Conservation (phyloP, 2,888 invertebrate species). For the Boloria euphrosyne region DNA sequence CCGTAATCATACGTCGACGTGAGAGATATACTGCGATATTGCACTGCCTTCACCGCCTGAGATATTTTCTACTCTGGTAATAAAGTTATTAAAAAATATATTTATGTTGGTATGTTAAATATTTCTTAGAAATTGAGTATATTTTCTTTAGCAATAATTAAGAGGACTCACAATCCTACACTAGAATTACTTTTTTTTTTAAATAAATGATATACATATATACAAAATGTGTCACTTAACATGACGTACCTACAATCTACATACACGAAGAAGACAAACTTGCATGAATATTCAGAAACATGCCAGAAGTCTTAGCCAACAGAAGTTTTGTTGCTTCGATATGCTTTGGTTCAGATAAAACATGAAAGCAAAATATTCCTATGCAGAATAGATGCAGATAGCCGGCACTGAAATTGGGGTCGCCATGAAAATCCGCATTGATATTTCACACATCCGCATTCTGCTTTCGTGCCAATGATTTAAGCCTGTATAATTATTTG, state of each 20-base stretch:
- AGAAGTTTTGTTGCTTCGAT: slow-evolving; percentile 25
- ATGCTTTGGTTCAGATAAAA: slow-evolving; percentile 23
- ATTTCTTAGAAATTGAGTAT: too few relatives aligned
- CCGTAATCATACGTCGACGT: slow-evolving; percentile 31
- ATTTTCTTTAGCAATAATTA: too few relatives aligned
- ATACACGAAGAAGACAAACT: not conserved
- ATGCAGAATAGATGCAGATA: slow-evolving; percentile 35
- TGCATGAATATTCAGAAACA: not conserved
- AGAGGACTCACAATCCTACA: too few relatives aligned
- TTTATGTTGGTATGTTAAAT: too few relatives aligned
- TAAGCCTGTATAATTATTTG: slow-evolving; percentile 33
- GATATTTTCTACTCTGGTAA: slow-evolving; percentile 15
- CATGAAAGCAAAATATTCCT: slow-evolving; percentile 31
- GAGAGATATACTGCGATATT: slow-evolving; percentile 29
- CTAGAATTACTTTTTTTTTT: too few relatives aligned
- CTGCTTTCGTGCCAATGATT: slow-evolving; percentile 34
- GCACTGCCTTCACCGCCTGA: slow-evolving; percentile 8
- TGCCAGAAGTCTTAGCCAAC: slow-evolving; percentile 21
- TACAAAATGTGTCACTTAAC: too few relatives aligned
- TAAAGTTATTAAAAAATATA: not conserved
- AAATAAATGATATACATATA: too few relatives aligned
- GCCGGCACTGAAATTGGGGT: slow-evolving; percentile 35
- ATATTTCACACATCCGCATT: slow-evolving; percentile 38
- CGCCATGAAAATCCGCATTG: slow-evolving; percentile 37
- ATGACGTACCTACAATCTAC: too few relatives aligned